Evolutionary conservation across 1,140 invertebrate genomes (phyloP).

Genomic region (Riptortus pedestris): DNA sequence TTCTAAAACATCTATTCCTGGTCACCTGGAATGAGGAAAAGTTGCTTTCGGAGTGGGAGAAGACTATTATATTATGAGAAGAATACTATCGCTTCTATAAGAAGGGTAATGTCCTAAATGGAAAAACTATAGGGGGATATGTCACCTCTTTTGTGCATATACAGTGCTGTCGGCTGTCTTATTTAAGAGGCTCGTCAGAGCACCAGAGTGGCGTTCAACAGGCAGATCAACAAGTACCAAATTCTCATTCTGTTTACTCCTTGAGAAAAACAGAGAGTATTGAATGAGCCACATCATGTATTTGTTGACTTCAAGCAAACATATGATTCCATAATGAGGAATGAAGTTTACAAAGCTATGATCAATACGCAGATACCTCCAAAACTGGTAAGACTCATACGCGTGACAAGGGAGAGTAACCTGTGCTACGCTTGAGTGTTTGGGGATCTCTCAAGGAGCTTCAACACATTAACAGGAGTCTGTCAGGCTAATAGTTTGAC

Average conservation of each 20-base stretch:
- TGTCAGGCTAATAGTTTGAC: background rate
- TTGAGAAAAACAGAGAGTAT: background rate
- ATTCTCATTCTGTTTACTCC: background rate
- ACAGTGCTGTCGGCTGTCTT: background rate
- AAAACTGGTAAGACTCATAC: background rate
- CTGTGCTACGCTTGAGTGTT: background rate
- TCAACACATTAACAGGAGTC: background rate
- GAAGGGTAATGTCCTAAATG: background rate
- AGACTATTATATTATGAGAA: background rate
- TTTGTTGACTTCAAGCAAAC: background rate
- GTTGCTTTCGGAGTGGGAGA: background rate
- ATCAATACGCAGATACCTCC: background rate
- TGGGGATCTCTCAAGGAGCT: background rate
- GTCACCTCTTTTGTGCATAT: background rate
- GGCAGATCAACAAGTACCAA: background rate
- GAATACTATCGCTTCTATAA: background rate
- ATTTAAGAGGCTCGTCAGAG: background rate
- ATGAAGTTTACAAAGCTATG: background rate
- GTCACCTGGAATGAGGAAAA: background rate
- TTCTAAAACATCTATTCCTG: slow-evolving; percentile 1
- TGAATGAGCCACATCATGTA: background rate
- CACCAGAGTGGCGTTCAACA: background rate
- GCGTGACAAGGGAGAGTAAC: background rate
- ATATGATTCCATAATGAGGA: background rate
- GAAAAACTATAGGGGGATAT: background rate